Evolutionary conservation across 2,113 vertebrate genomes (phyloP).

Genomic region (Mastomys natalensis): DNA sequence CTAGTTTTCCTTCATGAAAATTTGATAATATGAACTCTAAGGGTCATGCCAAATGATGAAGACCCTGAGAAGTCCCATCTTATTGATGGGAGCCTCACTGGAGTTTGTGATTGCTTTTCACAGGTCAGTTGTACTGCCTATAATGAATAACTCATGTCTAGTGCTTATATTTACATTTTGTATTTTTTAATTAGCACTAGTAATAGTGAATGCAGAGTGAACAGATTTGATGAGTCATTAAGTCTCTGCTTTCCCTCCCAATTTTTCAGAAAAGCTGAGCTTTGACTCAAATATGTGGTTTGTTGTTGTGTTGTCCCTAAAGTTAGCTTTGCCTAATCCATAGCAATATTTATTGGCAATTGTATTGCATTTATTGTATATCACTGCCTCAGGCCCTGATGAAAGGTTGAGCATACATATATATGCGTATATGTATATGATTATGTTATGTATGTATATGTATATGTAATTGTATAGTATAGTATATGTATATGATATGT

Average conservation of each 20-base stretch:
- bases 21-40: not conserved
- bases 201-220: not conserved
- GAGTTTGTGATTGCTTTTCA: not conserved
- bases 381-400: not conserved
- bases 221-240: not conserved
- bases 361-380: not conserved
- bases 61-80: not conserved
- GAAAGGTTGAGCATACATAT: not conserved
- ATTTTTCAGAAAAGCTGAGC: not conserved
- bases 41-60: not conserved
- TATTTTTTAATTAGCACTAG: not conserved
- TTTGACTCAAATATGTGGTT: not conserved
- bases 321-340: not conserved
- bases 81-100: not conserved
- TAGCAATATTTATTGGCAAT: not conserved
- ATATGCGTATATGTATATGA: not conserved
- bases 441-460: too few species aligned
- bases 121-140: not conserved
- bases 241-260: not conserved
- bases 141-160: too few species aligned
- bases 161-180: fast-evolving
- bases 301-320: not conserved
- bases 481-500: too few species aligned
- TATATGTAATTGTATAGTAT: too few species aligned
- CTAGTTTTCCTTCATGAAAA: not conserved